phyloP scores from a whole-genome alignment of 2,113 vertebrate species.

The Donacobius atricapilla region DNA sequence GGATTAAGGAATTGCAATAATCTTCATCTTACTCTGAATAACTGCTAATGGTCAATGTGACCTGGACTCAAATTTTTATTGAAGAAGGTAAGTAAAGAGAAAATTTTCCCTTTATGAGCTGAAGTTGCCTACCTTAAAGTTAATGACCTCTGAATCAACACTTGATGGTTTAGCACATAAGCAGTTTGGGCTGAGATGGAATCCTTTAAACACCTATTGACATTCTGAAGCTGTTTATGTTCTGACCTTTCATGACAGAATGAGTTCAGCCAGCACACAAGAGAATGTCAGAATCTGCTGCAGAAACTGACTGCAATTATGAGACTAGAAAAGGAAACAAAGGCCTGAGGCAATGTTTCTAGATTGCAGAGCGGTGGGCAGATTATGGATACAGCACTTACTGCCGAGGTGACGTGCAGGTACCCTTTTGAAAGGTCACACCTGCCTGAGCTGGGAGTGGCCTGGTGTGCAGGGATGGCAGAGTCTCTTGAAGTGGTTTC shows the following conservation, averaged over 20 bases:
- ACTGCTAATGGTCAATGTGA: not conserved
- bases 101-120: not conserved
- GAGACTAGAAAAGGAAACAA: not conserved
- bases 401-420: not conserved
- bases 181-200: conserved; percentile 2
- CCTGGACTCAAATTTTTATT: not conserved
- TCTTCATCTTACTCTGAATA: not conserved
- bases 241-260: conserved; percentile 57
- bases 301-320: conserved; percentile 11
- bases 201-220: conserved; percentile 34
- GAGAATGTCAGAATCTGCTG: not conserved
- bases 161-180: not conserved
- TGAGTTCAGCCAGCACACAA: conserved; percentile 21
- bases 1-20: not conserved
- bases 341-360: not conserved
- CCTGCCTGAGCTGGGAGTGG: not conserved
- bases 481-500: not conserved
- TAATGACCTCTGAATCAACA: conserved; percentile 20
- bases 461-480: not conserved
- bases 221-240: conserved; percentile 46
- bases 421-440: not conserved
- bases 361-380: not conserved
- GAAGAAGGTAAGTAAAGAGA: not conserved
- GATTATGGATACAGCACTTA: not conserved
- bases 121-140: not conserved